Evolutionary conservation across 2,113 vertebrate genomes (phyloP).

Genomic region (Micronycteris hirsuta): DNA sequence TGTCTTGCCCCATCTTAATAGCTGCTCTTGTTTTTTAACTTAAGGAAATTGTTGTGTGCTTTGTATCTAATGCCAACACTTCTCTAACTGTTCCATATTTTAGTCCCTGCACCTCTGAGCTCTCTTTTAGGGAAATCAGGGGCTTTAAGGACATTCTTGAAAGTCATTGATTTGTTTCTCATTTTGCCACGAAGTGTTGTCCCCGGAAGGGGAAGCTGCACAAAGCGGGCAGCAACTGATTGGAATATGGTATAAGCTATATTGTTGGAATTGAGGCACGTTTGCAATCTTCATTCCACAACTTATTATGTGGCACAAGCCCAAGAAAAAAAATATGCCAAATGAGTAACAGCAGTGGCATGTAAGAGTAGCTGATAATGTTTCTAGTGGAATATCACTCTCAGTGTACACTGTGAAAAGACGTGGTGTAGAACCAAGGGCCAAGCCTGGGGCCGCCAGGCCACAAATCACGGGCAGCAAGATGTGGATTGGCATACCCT

Average conservation of each 20-base stretch:
- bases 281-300: not conserved
- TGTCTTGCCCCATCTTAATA: not conserved
- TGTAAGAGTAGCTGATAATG: not conserved
- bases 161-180: not conserved
- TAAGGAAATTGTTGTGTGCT: not conserved
- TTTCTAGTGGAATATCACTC: not conserved
- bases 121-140: not conserved
- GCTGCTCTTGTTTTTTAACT: not conserved
- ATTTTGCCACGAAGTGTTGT: not conserved
- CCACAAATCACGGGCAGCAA: not conserved
- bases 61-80: not conserved
- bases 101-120: not conserved
- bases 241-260: not conserved
- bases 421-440: not conserved
- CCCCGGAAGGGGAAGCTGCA: not conserved
- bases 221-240: not conserved
- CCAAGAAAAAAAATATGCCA: not conserved
- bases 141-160: not conserved
- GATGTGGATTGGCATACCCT: not conserved
- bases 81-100: fast-evolving
- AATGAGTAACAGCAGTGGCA: not conserved
- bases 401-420: not conserved
- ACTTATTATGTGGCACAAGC: not conserved
- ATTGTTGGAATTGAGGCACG: not conserved
- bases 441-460: fast-evolving